Conservation (phyloP, 2,888 invertebrate species). For the Anarsia innoxiella region DNA sequence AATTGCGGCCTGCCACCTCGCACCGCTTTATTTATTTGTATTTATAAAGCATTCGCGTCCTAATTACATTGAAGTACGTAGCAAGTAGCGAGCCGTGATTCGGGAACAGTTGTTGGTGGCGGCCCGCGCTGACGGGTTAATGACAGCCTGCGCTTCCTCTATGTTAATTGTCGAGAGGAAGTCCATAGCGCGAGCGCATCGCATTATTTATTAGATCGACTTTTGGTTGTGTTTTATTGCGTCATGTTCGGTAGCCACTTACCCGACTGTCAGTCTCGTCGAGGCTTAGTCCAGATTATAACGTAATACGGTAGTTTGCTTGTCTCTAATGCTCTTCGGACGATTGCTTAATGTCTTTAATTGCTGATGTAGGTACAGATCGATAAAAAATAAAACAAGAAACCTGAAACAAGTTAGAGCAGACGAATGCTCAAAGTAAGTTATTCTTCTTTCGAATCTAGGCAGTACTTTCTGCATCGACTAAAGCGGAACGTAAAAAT, state of each 20-base stretch:
- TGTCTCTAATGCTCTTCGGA: conserved; percentile 54
- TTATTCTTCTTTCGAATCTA: conserved; percentile 1
- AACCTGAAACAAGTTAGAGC: neutral
- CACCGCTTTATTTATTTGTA: conserved; percentile 69
- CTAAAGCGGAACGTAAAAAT: conserved; percentile 17
- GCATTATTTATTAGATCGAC: conserved; percentile 63
- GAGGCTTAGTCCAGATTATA: conserved; percentile 63
- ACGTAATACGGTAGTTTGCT: conserved; percentile 71
- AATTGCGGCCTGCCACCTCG: conserved; percentile 68
- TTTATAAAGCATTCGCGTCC: conserved; percentile 64
- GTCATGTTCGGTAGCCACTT: conserved; percentile 59
- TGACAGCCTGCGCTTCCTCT: conserved; percentile 69
- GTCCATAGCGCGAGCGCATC: conserved; percentile 55
- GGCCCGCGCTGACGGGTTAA: conserved; percentile 67
- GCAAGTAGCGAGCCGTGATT: conserved; percentile 55
- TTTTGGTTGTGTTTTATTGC: conserved; percentile 53
- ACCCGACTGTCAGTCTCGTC: conserved; percentile 59
- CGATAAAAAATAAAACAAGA: conserved; percentile 28
- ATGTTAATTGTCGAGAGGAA: conserved; percentile 67
- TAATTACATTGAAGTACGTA: conserved; percentile 59
- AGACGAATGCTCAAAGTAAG: conserved; percentile 7
- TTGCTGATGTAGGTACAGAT: conserved; percentile 39
- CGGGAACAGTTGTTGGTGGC: conserved; percentile 69
- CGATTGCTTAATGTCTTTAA: conserved; percentile 60
- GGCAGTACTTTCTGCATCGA: no score